Conservation (phyloP, 30 jellyfish, hydroid and myxozoan species). For the Pelagia noctiluca region DNA sequence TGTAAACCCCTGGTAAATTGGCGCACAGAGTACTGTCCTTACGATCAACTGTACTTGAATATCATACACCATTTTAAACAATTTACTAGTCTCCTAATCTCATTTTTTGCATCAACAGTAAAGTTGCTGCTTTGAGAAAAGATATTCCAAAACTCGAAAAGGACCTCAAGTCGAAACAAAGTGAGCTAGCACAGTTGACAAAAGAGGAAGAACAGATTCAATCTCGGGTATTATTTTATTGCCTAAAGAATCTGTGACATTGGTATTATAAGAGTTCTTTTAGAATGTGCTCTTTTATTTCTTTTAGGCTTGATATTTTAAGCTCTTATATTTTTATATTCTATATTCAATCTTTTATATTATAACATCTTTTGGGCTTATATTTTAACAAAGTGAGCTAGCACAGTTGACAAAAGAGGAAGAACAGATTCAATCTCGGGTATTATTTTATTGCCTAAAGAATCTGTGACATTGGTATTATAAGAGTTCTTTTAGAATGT, state of each 20-base stretch:
- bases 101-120: slow-evolving; percentile 31
- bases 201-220: slow-evolving; percentile 74
- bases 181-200: slow-evolving; percentile 9
- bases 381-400: slow-evolving; percentile 23
- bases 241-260: too few species aligned
- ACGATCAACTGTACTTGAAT: neutral
- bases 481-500: too few species aligned
- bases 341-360: neutral
- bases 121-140: slow-evolving; percentile 34
- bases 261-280: too few species aligned
- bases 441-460: too few species aligned
- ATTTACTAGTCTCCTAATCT: neutral
- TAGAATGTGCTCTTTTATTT: too few species aligned
- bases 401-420: slow-evolving; percentile 55
- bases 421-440: slow-evolving; percentile 63
- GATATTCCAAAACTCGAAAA: slow-evolving; percentile 83
- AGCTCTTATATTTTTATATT: too few species aligned
- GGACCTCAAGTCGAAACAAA: slow-evolving; percentile 44
- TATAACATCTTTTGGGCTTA: neutral
- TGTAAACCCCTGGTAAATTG: too few species aligned
- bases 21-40: neutral
- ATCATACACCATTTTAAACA: neutral
- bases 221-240: slow-evolving; percentile 63
- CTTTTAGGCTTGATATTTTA: too few species aligned
- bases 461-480: too few species aligned